These are phyloP conservation scores for Oegoconia quadripuncta DNA, from an alignment of 2,888 invertebrate genomes.

Conservation along the genomic window DNA sequence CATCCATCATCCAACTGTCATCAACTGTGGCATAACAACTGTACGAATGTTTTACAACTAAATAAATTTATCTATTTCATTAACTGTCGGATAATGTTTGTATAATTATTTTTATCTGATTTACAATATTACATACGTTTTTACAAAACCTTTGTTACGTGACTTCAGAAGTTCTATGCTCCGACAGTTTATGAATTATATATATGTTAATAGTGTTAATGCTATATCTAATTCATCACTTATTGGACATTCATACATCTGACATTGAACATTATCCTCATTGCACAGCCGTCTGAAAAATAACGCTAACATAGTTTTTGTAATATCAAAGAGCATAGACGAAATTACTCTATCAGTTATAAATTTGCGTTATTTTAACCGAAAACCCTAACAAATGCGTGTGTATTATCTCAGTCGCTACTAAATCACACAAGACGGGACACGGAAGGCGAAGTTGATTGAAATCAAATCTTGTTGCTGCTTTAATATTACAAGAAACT, in stretches of 20 bases:
- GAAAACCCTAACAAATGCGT: conserved; percentile 31
- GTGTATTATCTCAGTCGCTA: conserved; percentile 70
- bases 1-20: neutral
- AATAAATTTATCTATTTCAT: conserved; percentile 52
- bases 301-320: conserved; percentile 70
- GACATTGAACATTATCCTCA: conserved; percentile 70
- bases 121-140: neutral
- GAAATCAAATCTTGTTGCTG: conserved; percentile 72
- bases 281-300: conserved; percentile 76
- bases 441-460: conserved; percentile 70
- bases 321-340: conserved; percentile 75
- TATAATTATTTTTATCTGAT: neutral
- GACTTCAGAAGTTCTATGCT: conserved; percentile 7
- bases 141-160: neutral
- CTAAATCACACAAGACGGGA: conserved; percentile 63
- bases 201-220: conserved; percentile 72
- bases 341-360: conserved; percentile 18
- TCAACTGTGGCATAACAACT: conserved; percentile 42
- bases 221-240: conserved; percentile 69
- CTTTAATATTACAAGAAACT: conserved; percentile 79
- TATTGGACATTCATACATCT: conserved; percentile 73
- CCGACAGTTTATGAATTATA: conserved; percentile 67
- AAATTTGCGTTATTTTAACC: neutral
- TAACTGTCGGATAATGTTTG: conserved; percentile 51
- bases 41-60: conserved; percentile 44